These are phyloP conservation scores for Pectinophora gossypiella DNA, from an alignment of 1,140 invertebrate species.

Conservation along the genomic window DNA sequence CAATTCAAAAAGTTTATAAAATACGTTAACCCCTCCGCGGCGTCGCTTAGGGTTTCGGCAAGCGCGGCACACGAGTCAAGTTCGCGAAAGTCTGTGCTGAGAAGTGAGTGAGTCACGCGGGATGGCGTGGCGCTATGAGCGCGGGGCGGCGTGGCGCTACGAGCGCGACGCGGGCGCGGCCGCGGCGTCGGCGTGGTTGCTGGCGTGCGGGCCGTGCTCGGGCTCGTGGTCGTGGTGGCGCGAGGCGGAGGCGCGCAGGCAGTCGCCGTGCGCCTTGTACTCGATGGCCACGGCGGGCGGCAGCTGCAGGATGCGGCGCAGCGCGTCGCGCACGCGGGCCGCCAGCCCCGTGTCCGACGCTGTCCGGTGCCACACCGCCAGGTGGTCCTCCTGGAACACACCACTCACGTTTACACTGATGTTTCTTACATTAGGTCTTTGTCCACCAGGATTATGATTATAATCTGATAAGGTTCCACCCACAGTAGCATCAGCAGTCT, in stretches of 20 bases:
- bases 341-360: constrained; percentile 92
- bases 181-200: background rate
- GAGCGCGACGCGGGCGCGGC: background rate
- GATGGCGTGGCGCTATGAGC: background rate
- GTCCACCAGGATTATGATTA: no score
- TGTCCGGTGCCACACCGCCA: constrained; percentile 98
- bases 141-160: background rate
- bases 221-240: constrained; percentile 84
- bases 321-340: constrained; percentile 93
- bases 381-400: constrained; percentile 91
- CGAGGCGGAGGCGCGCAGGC: constrained; percentile 94
- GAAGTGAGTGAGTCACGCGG: background rate
- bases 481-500: no score
- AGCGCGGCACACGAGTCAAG: no score
- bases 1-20: no score
- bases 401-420: no score
- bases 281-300: constrained; percentile 95
- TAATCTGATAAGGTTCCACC: no score
- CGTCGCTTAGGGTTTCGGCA: no score
- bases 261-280: constrained; percentile 88
- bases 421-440: no score
- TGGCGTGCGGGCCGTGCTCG: background rate
- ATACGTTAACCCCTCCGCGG: no score
- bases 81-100: no score
- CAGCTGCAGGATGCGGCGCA: constrained; percentile 95